These are phyloP conservation scores for Oreotrochilus melanogaster DNA, from an alignment of 2,113 vertebrate species.

Conservation along the genomic window DNA sequence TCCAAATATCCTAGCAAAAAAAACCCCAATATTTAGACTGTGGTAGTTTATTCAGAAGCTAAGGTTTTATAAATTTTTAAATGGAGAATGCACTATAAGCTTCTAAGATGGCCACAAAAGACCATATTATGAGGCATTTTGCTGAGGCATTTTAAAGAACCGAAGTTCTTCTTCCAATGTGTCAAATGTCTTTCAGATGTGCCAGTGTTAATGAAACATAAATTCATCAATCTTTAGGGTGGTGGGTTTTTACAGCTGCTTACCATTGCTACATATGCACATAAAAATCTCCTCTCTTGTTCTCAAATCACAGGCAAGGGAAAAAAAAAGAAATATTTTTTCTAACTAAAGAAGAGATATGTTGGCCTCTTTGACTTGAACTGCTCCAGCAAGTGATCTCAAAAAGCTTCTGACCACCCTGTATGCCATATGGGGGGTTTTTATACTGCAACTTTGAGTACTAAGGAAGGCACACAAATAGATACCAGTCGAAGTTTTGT, in stretches of 20 bases:
- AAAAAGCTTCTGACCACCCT: slow-evolving; percentile 28
- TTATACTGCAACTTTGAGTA: background rate
- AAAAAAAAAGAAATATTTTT: slow-evolving; percentile 19
- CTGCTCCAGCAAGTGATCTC: background rate
- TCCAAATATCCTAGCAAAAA: slow-evolving; percentile 1
- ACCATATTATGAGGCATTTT: slow-evolving; percentile 1
- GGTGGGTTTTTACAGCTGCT: slow-evolving; percentile 53
- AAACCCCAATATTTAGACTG: background rate
- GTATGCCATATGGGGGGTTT: background rate
- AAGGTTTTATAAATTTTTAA: background rate
- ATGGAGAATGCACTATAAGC: background rate
- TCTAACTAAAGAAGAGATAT: slow-evolving; percentile 25
- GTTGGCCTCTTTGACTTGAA: slow-evolving; percentile 1
- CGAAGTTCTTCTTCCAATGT: slow-evolving; percentile 44
- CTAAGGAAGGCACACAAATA: background rate
- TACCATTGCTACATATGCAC: slow-evolving; percentile 41
- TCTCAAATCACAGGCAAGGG: slow-evolving; percentile 44
- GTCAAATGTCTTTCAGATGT: slow-evolving; percentile 74
- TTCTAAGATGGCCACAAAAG: background rate
- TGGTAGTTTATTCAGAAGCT: background rate
- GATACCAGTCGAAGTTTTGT: background rate
- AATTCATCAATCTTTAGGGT: slow-evolving; percentile 36
- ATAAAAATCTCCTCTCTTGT: slow-evolving; percentile 53
- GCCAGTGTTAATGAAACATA: slow-evolving; percentile 62
- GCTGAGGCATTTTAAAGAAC: slow-evolving; percentile 32